These are phyloP conservation scores for Crotophaga sulcirostris DNA, from an alignment of 2,113 vertebrate species.

Conservation along the genomic window DNA sequence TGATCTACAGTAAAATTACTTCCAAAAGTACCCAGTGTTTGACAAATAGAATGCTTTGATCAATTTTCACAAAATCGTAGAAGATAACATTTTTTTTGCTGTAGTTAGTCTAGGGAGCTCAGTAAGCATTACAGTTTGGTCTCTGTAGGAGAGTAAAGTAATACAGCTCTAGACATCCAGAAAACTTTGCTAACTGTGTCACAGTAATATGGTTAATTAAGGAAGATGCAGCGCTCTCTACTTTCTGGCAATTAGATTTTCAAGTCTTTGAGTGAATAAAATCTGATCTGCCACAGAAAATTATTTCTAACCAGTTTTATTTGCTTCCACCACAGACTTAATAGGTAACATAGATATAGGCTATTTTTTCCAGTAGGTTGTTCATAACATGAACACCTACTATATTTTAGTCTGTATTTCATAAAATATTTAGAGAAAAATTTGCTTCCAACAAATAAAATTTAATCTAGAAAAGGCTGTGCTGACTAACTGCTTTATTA, in stretches of 20 bases:
- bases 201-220: background rate
- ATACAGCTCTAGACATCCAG: background rate
- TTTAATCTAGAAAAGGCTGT: background rate
- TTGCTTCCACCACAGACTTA: background rate
- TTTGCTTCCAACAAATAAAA: background rate
- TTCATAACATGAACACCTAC: background rate
- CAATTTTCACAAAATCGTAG: background rate
- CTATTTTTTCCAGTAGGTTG: background rate
- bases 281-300: background rate
- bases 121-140: background rate
- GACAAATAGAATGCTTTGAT: background rate
- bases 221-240: accelerated
- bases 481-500: background rate
- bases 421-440: background rate
- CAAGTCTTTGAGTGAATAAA: background rate
- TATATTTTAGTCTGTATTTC: background rate
- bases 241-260: background rate
- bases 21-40: background rate
- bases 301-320: background rate
- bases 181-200: background rate
- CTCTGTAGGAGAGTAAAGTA: background rate
- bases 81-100: background rate
- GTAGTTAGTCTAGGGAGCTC: background rate
- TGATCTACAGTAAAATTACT: background rate
- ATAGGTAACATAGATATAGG: background rate